Conservation (phyloP, 2,113 vertebrate species). For the Sinocyclocheilus maitianheensis region DNA sequence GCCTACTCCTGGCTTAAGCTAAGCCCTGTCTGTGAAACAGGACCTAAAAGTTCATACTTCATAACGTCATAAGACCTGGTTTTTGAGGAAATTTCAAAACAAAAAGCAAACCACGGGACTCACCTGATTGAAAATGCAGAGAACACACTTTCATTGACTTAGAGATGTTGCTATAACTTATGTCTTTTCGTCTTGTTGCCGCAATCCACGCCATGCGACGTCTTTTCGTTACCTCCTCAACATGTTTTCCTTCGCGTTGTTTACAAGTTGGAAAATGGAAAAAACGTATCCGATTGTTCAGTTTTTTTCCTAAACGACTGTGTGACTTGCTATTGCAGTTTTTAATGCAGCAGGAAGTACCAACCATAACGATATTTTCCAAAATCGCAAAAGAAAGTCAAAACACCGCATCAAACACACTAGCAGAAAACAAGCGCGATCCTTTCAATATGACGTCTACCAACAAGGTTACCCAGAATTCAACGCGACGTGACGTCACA, state of each 20-base stretch:
- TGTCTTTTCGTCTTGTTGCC: background rate
- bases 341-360: background rate
- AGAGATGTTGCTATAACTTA: conserved; percentile 36
- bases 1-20: no score
- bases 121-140: conserved; percentile 11
- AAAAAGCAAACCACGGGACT: background rate
- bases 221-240: conserved; percentile 40
- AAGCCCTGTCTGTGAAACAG: no score
- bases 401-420: background rate
- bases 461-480: no score
- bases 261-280: conserved; percentile 23
- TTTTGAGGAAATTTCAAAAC: no score
- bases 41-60: no score
- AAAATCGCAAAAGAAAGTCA: background rate
- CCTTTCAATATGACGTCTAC: no score
- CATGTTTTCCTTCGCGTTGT: background rate
- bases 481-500: no score
- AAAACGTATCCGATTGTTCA: background rate
- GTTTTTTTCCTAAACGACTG: background rate
- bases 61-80: no score
- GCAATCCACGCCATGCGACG: conserved; percentile 49
- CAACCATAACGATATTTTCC: conserved; percentile 1
- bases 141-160: conserved; percentile 43
- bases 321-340: background rate
- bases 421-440: background rate